Evolutionary conservation across 2,797 vertebrate species (phyloP).

Genomic region (Urosaurus nigricauda): DNA sequence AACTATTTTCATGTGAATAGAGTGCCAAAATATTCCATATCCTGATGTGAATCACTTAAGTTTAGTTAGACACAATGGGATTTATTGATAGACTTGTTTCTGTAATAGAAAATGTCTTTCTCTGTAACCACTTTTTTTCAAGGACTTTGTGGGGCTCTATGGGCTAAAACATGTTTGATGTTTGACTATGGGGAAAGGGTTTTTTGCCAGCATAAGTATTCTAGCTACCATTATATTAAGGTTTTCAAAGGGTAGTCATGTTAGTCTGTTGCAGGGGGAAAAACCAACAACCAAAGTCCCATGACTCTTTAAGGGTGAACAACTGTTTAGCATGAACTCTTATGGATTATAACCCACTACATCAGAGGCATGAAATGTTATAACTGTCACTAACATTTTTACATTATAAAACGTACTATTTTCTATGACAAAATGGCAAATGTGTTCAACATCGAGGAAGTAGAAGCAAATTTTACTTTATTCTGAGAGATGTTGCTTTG

Average conservation of each 20-base stretch:
- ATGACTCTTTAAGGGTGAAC: neutral
- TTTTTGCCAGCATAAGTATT: neutral
- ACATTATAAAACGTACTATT: no score
- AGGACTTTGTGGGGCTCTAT: neutral
- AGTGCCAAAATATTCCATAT: neutral
- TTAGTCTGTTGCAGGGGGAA: neutral
- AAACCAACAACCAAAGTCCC: neutral
- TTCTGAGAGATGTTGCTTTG: neutral
- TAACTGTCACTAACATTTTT: no score
- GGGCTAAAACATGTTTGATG: no score
- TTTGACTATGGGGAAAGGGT: neutral
- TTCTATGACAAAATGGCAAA: no score
- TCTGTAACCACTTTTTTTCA: neutral
- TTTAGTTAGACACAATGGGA: neutral
- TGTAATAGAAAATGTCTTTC: neutral
- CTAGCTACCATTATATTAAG: neutral
- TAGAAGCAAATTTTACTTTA: no score
- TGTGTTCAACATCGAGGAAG: no score
- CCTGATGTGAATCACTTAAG: neutral
- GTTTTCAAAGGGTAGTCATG: neutral
- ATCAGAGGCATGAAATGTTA: no score
- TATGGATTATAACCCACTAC: no score
- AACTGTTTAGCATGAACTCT: neutral
- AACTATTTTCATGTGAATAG: no score
- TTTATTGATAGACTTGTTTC: neutral